A percentile compares a stretch with the other conserved stretches of the same genome.
Conservation (phyloP, 2,113 vertebrate genomes). For the Pheucticus melanocephalus region DNA sequence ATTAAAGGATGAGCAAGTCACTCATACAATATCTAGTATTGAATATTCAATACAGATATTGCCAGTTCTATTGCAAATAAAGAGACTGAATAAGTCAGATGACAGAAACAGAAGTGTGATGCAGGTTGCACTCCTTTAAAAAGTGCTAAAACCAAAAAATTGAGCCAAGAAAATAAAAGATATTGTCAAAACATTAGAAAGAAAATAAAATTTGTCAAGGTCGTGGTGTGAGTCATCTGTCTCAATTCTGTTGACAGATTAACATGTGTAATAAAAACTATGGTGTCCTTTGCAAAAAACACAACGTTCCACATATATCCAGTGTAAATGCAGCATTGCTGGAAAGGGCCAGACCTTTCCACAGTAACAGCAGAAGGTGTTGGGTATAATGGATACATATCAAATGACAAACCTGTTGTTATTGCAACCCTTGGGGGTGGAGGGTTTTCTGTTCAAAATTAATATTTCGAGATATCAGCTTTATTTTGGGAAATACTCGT, state of each 20-base stretch:
- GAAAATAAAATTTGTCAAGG: background rate
- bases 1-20: background rate
- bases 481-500: background rate
- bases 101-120: background rate
- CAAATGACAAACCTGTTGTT: background rate
- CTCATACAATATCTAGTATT: background rate
- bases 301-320: background rate
- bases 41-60: background rate
- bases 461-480: background rate
- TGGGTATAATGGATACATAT: background rate
- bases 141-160: background rate
- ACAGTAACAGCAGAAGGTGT: background rate
- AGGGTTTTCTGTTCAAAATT: background rate
- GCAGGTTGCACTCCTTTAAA: background rate
- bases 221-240: background rate
- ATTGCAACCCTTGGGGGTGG: background rate
- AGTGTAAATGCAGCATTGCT: background rate
- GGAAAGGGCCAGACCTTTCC: background rate
- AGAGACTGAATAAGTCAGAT: background rate
- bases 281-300: background rate
- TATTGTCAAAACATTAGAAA: background rate
- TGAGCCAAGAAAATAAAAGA: background rate
- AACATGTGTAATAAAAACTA: background rate
- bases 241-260: background rate
- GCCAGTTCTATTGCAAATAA: background rate